Evolutionary conservation across 2,113 vertebrate genomes (phyloP).

Genomic region (Platysteira castanea): DNA sequence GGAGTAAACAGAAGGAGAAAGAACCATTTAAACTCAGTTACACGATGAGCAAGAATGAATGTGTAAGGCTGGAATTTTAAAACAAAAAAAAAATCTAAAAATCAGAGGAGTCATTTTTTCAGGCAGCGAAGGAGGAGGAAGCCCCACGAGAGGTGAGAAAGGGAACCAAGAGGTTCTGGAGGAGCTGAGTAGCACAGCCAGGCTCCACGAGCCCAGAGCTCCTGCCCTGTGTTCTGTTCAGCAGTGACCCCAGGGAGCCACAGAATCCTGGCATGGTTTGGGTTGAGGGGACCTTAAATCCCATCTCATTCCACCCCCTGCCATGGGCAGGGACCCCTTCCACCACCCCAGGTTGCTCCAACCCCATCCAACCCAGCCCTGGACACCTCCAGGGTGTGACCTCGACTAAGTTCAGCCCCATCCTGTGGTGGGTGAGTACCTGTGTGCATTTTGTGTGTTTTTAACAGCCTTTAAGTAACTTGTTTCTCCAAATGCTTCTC

Average conservation of each 20-base stretch:
- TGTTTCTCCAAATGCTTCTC: not conserved
- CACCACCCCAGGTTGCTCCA: not conserved
- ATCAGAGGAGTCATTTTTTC: not conserved
- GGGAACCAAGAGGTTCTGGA: not conserved
- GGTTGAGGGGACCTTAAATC: not conserved
- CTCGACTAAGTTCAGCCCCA: not conserved
- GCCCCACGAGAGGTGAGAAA: not conserved
- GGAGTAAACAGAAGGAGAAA: not conserved
- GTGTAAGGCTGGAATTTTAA: not conserved
- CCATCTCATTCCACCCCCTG: not conserved
- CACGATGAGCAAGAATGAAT: not conserved
- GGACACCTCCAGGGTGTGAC: not conserved
- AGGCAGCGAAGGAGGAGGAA: not conserved
- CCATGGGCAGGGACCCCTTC: not conserved
- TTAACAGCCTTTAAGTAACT: not conserved
- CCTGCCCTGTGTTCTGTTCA: not conserved
- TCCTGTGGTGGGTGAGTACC: not conserved
- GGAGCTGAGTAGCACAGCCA: not conserved
- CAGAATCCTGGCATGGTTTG: not conserved
- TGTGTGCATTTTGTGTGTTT: not conserved
- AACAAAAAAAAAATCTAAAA: not conserved
- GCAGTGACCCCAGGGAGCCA: not conserved
- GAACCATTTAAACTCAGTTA: not conserved
- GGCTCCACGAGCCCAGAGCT: not conserved
- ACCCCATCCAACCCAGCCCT: not conserved